Evolutionary conservation across 2,113 vertebrate species (phyloP), one percentile per base, ranked within the genome.

Genomic region (Emydocephalus ijimae): DNA sequence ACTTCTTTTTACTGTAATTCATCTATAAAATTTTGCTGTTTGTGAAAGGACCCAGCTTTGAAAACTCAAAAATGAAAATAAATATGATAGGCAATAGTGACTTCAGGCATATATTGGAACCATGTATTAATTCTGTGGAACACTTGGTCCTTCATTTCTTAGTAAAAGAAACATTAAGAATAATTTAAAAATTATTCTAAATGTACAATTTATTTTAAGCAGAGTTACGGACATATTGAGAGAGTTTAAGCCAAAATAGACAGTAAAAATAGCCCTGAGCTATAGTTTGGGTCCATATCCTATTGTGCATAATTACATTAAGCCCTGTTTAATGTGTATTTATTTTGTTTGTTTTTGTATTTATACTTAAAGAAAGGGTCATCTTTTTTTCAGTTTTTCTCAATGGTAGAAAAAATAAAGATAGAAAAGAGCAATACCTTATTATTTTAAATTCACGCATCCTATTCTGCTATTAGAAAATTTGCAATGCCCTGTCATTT

Each of bases 1-100:
- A 87, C 96, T 94, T 96, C 95, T 95, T 94, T 39, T 95, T 97
- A 96, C 97, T 98, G 96, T 97, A 97, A 98, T 98, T 97, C 92
- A 94, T 95, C 15, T 24, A 8, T 54, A 94, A 81, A 89, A 6
- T 50, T 92, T 74, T 61, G 52, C 74, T 10, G n/a, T 86, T 34
- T 85, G 15, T 95, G 14, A 24, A 3, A 0, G 23, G 57, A 9
- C 86, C 52, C 26, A 8, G 39, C 45, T 55, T 0, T 92, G 43
- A 92, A 43, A 24, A 94, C 54, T 91, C 24, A 21, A 56, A 45
- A 0, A 90, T 55, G 93, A 56, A 92, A 94, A 55, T 15, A 86
- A 90, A 48, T 91, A 52, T 85, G 29, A 55, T 90, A 90, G 1
- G 39, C 0, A 74, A 87, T n/a, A 24, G 26, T 89, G 59, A 94